Evolutionary conservation across 2,888 invertebrate species (phyloP).

Genomic region (Neoascia interrupta): DNA sequence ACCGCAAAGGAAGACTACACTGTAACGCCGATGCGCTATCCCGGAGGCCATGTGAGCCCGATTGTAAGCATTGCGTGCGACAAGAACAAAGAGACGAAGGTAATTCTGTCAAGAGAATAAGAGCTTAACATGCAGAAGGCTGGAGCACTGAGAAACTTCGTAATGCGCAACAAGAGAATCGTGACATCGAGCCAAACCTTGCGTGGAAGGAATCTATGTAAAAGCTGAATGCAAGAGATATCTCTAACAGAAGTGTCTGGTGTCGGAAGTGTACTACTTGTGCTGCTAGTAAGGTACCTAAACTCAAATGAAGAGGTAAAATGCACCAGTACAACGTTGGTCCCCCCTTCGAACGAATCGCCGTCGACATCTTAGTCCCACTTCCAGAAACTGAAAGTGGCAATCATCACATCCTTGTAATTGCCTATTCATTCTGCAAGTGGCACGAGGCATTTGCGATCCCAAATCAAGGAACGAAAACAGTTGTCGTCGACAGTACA

Average conservation of each 20-base stretch:
- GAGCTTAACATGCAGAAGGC: too few species aligned
- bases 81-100: too few species aligned
- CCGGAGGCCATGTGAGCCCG: too few species aligned
- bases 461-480: not conserved
- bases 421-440: too few species aligned
- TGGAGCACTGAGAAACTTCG: too few species aligned
- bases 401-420: not conserved
- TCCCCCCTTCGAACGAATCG: not conserved
- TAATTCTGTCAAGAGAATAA: too few species aligned
- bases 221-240: conserved; percentile 12
- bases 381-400: not conserved
- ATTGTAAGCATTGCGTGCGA: too few species aligned
- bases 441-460: conserved; percentile 2
- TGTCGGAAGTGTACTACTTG: conserved; percentile 4
- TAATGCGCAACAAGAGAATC: too few species aligned
- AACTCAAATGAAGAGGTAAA: not conserved
- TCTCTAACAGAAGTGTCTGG: conserved; percentile 15
- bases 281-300: conserved; percentile 1
- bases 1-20: too few species aligned
- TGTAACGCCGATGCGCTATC: too few species aligned
- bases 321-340: not conserved
- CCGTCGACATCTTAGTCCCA: not conserved
- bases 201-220: conserved; percentile 27
- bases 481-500: too few species aligned
- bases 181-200: too few species aligned